Base-by-base conservation (phyloP, 1,140 invertebrate species). In the Cepaea nemoralis region DNA sequence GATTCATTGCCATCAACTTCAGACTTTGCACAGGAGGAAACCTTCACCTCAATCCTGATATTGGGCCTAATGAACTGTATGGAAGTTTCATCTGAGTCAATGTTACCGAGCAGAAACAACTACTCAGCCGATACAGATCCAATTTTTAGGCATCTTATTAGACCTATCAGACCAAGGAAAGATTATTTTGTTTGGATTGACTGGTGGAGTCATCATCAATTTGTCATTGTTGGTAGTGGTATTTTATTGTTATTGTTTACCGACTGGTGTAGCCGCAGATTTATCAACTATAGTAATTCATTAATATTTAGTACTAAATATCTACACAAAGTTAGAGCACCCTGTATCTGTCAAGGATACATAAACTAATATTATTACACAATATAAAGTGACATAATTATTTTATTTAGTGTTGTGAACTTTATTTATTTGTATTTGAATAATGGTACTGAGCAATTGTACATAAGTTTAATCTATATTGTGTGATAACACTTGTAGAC, bases 131-230 rank as follows among this genome's bases (percentile, higher is more conserved):
- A 63, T 16, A 63, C 59, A 42, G 71, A 74, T 22, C 71, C 42
- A 42, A 74, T 74, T 22, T 73, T 73, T 42, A 6, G 70, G 39
- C 70, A 73, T 73, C 70, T 73, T 10, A 40, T 73, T n/a, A 37
- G 70, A 39, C 70, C 70, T 27, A 39, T 73, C 35, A 8, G 70
- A 40, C 70, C 39, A 12, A 10, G 70, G 37, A 67, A 73, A 42
- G 8, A 42, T 2, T 55, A 55, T 55, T 55, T 55, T 2, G 19
- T 3, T 19, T 55, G 22, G 50, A 55, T 22, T 14, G 50, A 55
- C 50, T 55, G 3, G 50, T 55, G 3, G 8, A 22, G 22, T 55
- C 8, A 19, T 55, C 19, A 55, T 55, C 19, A 55, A 19, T 55
- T 14, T 55, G 19, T 16, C 42, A 16, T 45, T 45, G 42, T 45